Conservation (phyloP, 2,888 invertebrate genomes). For the Eurois occulta region DNA sequence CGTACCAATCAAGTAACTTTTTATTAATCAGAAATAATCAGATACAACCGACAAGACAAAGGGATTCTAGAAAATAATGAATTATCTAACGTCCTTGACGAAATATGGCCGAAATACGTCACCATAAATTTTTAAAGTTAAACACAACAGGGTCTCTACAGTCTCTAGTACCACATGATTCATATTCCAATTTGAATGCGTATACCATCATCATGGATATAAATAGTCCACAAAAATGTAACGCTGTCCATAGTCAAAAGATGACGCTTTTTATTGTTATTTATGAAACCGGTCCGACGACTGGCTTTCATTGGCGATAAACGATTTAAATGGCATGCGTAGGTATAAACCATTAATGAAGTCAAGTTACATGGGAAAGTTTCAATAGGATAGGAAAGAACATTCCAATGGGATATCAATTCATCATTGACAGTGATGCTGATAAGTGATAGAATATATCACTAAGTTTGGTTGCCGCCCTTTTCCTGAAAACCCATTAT, state of each 20-base stretch:
- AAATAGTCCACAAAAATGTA: constrained; percentile 58
- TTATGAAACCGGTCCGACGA: constrained; percentile 54
- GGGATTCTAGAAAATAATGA: not conserved
- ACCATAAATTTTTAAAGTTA: not conserved
- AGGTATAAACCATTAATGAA: constrained; percentile 46
- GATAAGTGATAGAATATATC: not conserved
- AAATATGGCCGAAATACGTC: constrained; percentile 3
- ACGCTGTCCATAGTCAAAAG: constrained; percentile 47
- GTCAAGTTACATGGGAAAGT: constrained; percentile 54
- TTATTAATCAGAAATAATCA: not conserved
- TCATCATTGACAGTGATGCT: constrained; percentile 7
- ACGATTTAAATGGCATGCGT: constrained; percentile 46
- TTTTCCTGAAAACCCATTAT: not conserved
- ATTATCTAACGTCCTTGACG: not conserved
- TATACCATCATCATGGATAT: constrained; percentile 49
- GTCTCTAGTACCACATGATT: constrained; percentile 41
- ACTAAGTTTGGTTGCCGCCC: not conserved
- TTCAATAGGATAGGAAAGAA: constrained; percentile 18
- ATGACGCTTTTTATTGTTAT: constrained; percentile 59
- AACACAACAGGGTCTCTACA: constrained; percentile 22
- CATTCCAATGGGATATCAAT: constrained; percentile 9
- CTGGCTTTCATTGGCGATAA: constrained; percentile 54
- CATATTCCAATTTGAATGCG: constrained; percentile 31
- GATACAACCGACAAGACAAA: not conserved
- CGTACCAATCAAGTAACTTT: not conserved